Percentiles rank a stretch among this genome's conserved stretches.
These are phyloP conservation scores for Poeciliopsis infans DNA, from an alignment of 2,797 vertebrate species.

Conservation along the genomic window DNA sequence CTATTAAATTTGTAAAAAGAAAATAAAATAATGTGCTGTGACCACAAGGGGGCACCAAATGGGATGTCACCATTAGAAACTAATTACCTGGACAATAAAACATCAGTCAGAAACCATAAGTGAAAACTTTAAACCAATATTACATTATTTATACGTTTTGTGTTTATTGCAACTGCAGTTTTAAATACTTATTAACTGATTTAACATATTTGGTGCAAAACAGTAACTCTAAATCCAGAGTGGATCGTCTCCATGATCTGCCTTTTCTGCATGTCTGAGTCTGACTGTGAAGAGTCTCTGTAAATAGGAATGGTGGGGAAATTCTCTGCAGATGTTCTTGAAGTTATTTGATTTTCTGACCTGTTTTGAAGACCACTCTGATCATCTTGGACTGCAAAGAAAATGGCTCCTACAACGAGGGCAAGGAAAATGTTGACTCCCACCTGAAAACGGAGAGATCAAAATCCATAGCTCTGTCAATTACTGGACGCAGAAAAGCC, in stretches of 20 bases:
- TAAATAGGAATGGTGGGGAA: neutral
- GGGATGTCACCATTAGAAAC: neutral
- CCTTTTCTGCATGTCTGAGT: neutral
- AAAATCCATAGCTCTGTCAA: neutral
- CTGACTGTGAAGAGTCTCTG: neutral
- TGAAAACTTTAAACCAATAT: too few species aligned
- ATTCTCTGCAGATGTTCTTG: neutral
- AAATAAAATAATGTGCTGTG: neutral
- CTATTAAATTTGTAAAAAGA: neutral
- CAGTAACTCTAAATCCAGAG: neutral
- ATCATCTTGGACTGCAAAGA: conserved; percentile 84
- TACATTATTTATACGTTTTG: neutral
- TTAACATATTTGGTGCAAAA: neutral
- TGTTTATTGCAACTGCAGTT: neutral
- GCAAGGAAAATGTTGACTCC: conserved; percentile 84
- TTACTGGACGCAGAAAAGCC: neutral
- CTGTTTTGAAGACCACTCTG: conserved; percentile 91
- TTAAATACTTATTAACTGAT: neutral
- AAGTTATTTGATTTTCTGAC: conserved; percentile 68
- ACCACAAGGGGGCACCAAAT: neutral
- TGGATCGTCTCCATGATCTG: neutral
- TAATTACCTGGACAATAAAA: neutral
- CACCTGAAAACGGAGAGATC: conserved; percentile 50
- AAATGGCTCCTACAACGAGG: conserved; percentile 89
- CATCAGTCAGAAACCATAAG: neutral